Evolutionary conservation across 2,888 invertebrate genomes (phyloP), one percentile per base, ranked within the genome.

Genomic region (Hypena proboscidalis): DNA sequence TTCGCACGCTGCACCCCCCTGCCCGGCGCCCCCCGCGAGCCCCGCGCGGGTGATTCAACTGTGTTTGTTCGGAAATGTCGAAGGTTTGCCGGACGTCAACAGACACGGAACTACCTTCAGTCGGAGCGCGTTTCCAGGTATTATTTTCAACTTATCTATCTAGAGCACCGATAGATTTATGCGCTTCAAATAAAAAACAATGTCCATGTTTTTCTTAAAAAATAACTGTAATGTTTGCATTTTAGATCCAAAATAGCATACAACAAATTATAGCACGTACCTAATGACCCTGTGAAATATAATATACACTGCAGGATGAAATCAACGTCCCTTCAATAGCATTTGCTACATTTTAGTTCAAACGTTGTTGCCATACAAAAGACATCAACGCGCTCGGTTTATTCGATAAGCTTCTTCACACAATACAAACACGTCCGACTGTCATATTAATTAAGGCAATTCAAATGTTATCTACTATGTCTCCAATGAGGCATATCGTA

Each of bases 11-110:
- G 67, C 52, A 40, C 58, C 56, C 35, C 53, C 44, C 40, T 49
- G 13, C 46, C 53, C 26, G 41, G 38, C 41, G 45, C 40, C 44
- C 26, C 23, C 17, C 50, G 43, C 51, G 31, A 5, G 37, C 48
- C 53, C 45, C 30, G 33, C 25, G 45, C 73, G 70, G 72, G 77
- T 80, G 82, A 80, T 81, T 81, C 83, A 84, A 83, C 83, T 74
- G 69, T 69, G 81, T 82, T 85, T 67, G 83, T 83, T 89, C 88
- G 87, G 87, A 88, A 85, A 87, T 78, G 78, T 78, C 74, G 89
- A 89, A 89, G 90, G 90, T 86, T 89, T 88, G 84, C 88, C 90
- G 90, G 90, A 89, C 87, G 79, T 88, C 77, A 78, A 78, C 72
- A 65, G 75, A 89, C 77, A 80, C 89, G 90, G 90, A 89, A 90